A percentile compares a stretch with the other conserved stretches of the same genome.
phyloP scores from a whole-genome alignment of 2,888 invertebrate genomes.

The Diadegma fenestrale region DNA sequence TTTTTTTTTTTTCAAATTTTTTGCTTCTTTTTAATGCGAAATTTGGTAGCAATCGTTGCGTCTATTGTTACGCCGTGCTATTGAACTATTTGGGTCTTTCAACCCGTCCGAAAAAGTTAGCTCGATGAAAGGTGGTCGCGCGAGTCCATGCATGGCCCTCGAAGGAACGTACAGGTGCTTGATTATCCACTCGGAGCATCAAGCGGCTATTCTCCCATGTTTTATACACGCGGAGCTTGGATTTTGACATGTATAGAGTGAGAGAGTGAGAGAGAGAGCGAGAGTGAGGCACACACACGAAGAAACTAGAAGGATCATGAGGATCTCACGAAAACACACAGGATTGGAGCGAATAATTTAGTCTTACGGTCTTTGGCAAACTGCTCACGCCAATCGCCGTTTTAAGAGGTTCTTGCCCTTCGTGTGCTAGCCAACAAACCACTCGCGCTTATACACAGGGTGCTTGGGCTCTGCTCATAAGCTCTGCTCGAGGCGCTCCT shows the following conservation, averaged over 20 bases:
- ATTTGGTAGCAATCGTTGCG: not conserved
- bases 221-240: conserved; percentile 64
- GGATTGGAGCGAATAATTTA: conserved; percentile 80
- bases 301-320: conserved; percentile 23
- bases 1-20: too few species aligned
- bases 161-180: conserved; percentile 68
- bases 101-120: not conserved
- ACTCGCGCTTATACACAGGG: not conserved
- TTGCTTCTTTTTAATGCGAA: not conserved
- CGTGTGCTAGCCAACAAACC: not conserved
- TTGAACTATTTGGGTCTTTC: conserved; percentile 12
- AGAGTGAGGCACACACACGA: conserved; percentile 7
- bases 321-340: conserved; percentile 25
- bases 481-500: not conserved
- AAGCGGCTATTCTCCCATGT: conserved; percentile 63
- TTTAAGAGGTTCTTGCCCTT: conserved; percentile 69
- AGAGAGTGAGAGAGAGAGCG: too few species aligned
- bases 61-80: not conserved
- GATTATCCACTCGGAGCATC: conserved; percentile 66
- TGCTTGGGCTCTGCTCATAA: not conserved
- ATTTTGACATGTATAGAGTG: conserved; percentile 65
- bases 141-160: conserved; percentile 27
- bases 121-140: conserved; percentile 13
- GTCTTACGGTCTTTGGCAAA: conserved; percentile 67
- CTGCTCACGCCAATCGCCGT: conserved; percentile 28